A percentile compares a stretch with the other conserved stretches of the same genome.
phyloP scores from a whole-genome alignment of 2,888 invertebrate species.

The Icerya purchasi region DNA sequence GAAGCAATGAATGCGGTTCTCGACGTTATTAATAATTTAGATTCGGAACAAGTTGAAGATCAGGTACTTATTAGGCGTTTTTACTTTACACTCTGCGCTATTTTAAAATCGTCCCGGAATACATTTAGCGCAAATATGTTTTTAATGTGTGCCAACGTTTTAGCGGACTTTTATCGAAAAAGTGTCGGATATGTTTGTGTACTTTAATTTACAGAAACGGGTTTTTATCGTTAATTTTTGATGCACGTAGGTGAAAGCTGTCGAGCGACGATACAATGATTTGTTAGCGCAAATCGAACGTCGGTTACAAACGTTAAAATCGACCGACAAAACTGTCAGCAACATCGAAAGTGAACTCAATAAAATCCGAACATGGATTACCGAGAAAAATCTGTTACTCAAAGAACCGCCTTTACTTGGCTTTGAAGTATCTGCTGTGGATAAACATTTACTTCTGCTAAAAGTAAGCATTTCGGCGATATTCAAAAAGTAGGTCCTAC shows the following conservation, averaged over 20 bases:
- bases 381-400: slow-evolving; percentile 6
- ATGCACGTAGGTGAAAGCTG: slow-evolving; percentile 42
- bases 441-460: slow-evolving; percentile 12
- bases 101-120: not conserved
- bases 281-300: slow-evolving; percentile 63
- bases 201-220: too few relatives aligned
- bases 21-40: slow-evolving; percentile 63
- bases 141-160: too few relatives aligned
- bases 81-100: not conserved
- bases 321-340: slow-evolving; percentile 61
- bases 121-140: not conserved
- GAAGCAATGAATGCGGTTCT: slow-evolving; percentile 45
- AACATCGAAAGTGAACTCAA: slow-evolving; percentile 24
- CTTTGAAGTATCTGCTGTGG: slow-evolving; percentile 10
- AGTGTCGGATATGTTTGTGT: too few relatives aligned
- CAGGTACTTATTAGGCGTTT: slow-evolving; percentile 31
- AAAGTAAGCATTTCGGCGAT: slow-evolving; percentile 11
- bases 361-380: slow-evolving; percentile 13
- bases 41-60: slow-evolving; percentile 76
- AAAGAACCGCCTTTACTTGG: slow-evolving; percentile 9
- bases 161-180: too few relatives aligned
- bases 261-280: slow-evolving; percentile 65
- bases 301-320: slow-evolving; percentile 61
- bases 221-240: too few relatives aligned
- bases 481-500: not conserved